Evolutionary conservation across 2,797 vertebrate species (phyloP), one percentile per base, ranked within the genome.

Genomic region (Stomatorhinus walkeri): DNA sequence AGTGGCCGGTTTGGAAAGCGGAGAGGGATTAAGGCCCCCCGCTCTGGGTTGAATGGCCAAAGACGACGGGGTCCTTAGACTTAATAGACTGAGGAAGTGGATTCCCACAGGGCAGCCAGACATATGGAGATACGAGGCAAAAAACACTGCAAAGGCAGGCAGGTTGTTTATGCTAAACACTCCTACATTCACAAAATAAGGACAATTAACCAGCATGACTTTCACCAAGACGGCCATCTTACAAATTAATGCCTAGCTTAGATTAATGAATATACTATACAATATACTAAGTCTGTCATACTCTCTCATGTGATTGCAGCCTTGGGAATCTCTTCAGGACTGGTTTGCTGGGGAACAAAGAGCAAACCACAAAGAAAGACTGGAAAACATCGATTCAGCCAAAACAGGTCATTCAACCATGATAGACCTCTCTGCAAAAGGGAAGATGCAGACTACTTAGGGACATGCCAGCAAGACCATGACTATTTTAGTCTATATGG

Each of bases 61-160:
- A 92, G 89, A 92, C 93, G 92, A 93, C 89, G 79, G 87, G 64
- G 85, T 90, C 87, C 87, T 54, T 92, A 92, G 92, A 94, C 92
- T 89, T 85, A 89, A 91, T 93, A 91, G 40, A 68, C 28, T 10
- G 56, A 46, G 54, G 86, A 51, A 36, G 28, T n/a, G 10, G 12
- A 54, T 36, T 40, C 85, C 28, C 19, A 87, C 85, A 54, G 52
- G 22, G 24, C 19, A 56, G 22, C 6, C 24, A 8, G 5, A 36
- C 24, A 52, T 59, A 28, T 10, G 14, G 49, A 19, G 24, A 19
- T 36, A 56, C 10, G 24, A 19, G 51, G 14, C 22, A 43, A 56
- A 56, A 86, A 1, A 9, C 84, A 54, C 51, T 56, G 51, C 84
- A 54, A 54, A 36, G 49, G 40, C 85, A 40, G 85, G 12, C 52